These are phyloP conservation scores for Zaprionus ghesquierei DNA, from an alignment of 1,140 invertebrate species.

Conservation along the genomic window DNA sequence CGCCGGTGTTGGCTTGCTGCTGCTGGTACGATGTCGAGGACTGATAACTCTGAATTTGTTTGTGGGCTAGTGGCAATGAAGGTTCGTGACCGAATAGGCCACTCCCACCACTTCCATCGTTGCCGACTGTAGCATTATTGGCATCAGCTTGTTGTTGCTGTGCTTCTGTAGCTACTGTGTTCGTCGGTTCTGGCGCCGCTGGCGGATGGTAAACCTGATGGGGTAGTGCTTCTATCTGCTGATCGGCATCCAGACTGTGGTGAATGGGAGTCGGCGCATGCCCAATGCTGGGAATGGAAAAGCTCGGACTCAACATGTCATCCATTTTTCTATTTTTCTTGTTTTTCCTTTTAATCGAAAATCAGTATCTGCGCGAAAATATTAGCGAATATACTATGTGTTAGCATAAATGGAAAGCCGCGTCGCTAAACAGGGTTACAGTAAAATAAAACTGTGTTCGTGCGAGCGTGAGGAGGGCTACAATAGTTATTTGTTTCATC, in stretches of 20 bases:
- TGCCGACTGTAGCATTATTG: slow-evolving; percentile 14
- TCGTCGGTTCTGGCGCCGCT: slow-evolving; percentile 83
- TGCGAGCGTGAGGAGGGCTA: neutral
- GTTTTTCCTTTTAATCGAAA: neutral
- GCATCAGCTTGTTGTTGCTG: slow-evolving; percentile 35
- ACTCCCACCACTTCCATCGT: slow-evolving; percentile 35
- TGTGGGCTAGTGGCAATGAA: slow-evolving; percentile 84
- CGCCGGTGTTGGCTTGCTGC: slow-evolving; percentile 84
- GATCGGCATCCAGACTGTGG: slow-evolving; percentile 93
- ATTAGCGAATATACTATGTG: neutral
- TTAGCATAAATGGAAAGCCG: slow-evolving; percentile 39
- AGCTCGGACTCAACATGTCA: slow-evolving; percentile 95
- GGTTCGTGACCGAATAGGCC: slow-evolving; percentile 73
- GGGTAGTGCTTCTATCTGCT: slow-evolving; percentile 83
- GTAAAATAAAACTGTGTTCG: neutral
- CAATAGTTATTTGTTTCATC: neutral
- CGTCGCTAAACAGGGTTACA: slow-evolving; percentile 35
- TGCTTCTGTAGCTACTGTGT: slow-evolving; percentile 71
- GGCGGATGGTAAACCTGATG: slow-evolving; percentile 90
- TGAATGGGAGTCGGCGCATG: slow-evolving; percentile 88
- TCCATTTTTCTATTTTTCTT: slow-evolving; percentile 79
- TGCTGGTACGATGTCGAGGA: slow-evolving; percentile 58
- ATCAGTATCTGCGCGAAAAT: slow-evolving; percentile 1
- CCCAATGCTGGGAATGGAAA: slow-evolving; percentile 94
- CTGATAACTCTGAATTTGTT: slow-evolving; percentile 85